Base-by-base conservation (phyloP, 1,140 invertebrate species). In the Drosophila serrata region DNA sequence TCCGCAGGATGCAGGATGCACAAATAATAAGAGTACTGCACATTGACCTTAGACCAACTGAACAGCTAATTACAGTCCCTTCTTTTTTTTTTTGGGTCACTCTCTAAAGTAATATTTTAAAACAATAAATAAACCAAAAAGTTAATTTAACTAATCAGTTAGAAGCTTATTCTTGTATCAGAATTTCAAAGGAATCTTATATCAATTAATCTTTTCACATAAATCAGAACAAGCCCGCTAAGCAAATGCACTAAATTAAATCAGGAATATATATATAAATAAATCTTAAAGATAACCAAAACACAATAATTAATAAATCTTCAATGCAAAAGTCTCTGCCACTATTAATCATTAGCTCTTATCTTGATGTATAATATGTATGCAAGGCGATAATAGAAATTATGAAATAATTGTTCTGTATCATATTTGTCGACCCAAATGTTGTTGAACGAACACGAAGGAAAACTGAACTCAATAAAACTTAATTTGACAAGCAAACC, bases 31-130 rank as follows among this genome's bases (percentile, higher is more conserved):
- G 37, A 17, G 33, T 31, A 39, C 35, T 80, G 78, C 63, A 81
- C 63, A 62, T 81, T 81, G 70, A 81, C 79, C 78, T 80, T 80
- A 75, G 77, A n/a, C 62, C 46, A 31, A 12, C 37, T 62, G 69
- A n/a, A 63, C 67, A 76, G n/a, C 72, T 85, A 84, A 85, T 84
- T 76, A 84, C 80, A 77, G 48, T 37, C 39, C 53, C 68, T n/a
- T n/a, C n/a, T n/a, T n/a, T n/a, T n/a, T n/a, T n/a, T n/a, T n/a
- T n/a, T n/a, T n/a, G n/a, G n/a, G n/a, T n/a, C n/a, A n/a, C 58
- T 37, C 31, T 15, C 39, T 51, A 49, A 62, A 29, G 46, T n/a
- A 42, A 33, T 24, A 22, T 63, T 24, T 15, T 4, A 59, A 7
- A 33, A 13, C 49, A 33, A 13, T 3, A 46, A 24, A 45, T n/a